phyloP scores from a whole-genome alignment of 2,888 invertebrate species.

The Xestia xanthographa region DNA sequence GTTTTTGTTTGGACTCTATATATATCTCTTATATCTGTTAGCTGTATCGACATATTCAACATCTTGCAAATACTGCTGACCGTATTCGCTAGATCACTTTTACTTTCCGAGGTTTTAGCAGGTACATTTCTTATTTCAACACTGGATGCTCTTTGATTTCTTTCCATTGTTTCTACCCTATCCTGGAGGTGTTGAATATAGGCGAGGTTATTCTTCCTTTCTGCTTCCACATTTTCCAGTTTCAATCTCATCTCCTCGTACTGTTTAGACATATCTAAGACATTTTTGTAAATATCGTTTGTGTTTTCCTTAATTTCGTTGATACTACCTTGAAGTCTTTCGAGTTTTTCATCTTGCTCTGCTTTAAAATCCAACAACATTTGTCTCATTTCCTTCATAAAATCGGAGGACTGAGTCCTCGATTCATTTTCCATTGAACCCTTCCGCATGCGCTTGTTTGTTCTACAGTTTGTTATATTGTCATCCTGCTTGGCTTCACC shows the following conservation, averaged over 20 bases:
- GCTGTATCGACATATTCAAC: no score
- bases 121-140: no score
- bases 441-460: background rate
- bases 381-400: background rate
- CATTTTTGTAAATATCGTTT: background rate
- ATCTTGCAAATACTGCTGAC: no score
- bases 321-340: background rate
- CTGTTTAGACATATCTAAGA: background rate
- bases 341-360: background rate
- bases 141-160: constrained; percentile 5
- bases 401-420: background rate
- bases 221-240: background rate
- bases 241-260: background rate
- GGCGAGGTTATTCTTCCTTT: constrained; percentile 2
- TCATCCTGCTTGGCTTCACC: background rate
- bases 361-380: background rate
- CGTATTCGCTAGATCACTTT: no score
- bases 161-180: background rate
- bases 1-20: no score
- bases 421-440: background rate
- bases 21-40: no score
- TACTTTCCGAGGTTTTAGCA: no score
- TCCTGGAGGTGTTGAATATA: background rate
- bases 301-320: background rate
- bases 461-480: background rate